Percentiles rank a stretch among this genome's conserved stretches.
Conservation (phyloP, 2,113 vertebrate genomes). For the Xerus inauris region DNA sequence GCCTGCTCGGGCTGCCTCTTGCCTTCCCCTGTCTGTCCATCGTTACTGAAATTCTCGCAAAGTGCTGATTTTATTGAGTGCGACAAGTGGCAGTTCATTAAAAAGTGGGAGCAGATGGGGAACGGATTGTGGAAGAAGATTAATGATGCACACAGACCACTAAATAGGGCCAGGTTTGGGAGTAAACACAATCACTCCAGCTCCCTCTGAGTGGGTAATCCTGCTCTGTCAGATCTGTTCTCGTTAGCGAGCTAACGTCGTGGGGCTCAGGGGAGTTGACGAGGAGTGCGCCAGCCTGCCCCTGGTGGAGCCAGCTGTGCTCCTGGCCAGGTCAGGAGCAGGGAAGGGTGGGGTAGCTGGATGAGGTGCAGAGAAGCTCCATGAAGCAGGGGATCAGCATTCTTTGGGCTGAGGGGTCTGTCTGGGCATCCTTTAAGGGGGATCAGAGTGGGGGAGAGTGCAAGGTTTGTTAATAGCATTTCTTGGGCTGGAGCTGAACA, state of each 20-base stretch:
- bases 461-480: neutral
- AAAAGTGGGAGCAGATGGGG: constrained; percentile 89
- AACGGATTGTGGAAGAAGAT: constrained; percentile 88
- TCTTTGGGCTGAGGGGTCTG: neutral
- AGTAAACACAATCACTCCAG: constrained; percentile 85
- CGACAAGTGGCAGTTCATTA: constrained; percentile 90
- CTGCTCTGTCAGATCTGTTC: constrained; percentile 82
- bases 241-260: constrained; percentile 60
- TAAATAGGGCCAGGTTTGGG: constrained; percentile 85
- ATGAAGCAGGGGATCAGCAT: neutral
- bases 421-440: neutral
- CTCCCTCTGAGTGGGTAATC: constrained; percentile 82
- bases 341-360: neutral
- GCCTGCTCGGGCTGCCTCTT: neutral
- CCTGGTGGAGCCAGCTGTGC: rapidly evolving
- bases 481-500: neutral
- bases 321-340: neutral
- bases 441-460: neutral
- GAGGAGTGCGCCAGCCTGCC: neutral
- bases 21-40: constrained; percentile 29
- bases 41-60: constrained; percentile 71
- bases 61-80: constrained; percentile 87
- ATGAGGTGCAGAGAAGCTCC: neutral
- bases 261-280: constrained; percentile 44
- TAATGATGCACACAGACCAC: constrained; percentile 87